Evolutionary conservation across 2,113 vertebrate genomes (phyloP).

Genomic region (Ophthalmolycus amberensis): DNA sequence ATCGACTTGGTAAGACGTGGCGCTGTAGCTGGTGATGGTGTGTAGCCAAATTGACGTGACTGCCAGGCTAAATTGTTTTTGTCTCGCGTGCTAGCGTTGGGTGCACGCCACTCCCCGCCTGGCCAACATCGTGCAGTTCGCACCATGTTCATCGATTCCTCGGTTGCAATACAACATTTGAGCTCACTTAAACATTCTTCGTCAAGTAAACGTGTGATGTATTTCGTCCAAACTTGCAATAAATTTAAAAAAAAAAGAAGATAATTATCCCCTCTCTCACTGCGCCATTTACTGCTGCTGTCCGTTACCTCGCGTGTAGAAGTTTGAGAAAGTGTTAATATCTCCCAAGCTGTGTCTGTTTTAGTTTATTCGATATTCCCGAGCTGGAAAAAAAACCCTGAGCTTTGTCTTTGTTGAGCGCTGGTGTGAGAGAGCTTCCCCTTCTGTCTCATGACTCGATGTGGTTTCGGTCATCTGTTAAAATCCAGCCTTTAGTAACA

Average conservation of each 20-base stretch:
- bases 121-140: slow-evolving; percentile 29
- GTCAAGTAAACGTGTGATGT: not conserved
- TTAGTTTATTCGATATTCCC: not conserved
- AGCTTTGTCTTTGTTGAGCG: slow-evolving; percentile 25
- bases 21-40: not conserved
- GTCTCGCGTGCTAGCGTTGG: slow-evolving; percentile 54
- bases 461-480: slow-evolving; percentile 25
- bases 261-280: not conserved
- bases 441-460: slow-evolving; percentile 50
- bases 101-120: slow-evolving; percentile 71
- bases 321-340: not conserved
- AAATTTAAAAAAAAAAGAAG: not conserved
- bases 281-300: slow-evolving; percentile 8
- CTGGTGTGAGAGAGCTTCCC: slow-evolving; percentile 20
- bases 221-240: not conserved
- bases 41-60: not conserved
- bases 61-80: slow-evolving; percentile 59
- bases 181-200: not conserved
- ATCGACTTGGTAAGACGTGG: slow-evolving; percentile 25
- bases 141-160: not conserved
- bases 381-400: not conserved
- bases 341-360: not conserved
- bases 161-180: not conserved
- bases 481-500: not conserved
- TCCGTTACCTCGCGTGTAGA: rapidly evolving